Percentiles rank a stretch among this genome's conserved stretches.
phyloP scores from a whole-genome alignment of 92 coral and sea anemone genomes.

The Phenganax subtilis region DNA sequence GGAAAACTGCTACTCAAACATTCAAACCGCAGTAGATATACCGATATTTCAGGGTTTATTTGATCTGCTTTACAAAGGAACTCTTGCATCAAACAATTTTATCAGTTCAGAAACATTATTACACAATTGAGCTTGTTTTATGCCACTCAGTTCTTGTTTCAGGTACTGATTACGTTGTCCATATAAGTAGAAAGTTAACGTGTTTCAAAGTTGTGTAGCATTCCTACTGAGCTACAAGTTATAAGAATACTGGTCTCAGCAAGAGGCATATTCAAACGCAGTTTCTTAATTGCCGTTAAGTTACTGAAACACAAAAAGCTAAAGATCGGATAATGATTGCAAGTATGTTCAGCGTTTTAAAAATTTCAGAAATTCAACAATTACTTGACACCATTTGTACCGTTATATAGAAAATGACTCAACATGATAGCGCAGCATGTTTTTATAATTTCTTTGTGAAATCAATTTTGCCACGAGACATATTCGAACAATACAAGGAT shows the following conservation, averaged over 20 bases:
- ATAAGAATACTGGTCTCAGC: neutral
- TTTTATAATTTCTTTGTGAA: neutral
- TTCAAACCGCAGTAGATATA: too few species aligned
- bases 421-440: conserved; percentile 8
- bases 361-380: neutral
- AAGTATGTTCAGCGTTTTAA: conserved; percentile 5
- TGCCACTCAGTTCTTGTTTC: too few species aligned
- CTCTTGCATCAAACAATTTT: too few species aligned
- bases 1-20: too few species aligned
- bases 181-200: neutral
- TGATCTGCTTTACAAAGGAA: too few species aligned
- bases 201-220: neutral
- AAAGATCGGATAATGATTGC: neutral
- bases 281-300: neutral
- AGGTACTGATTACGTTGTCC: too few species aligned
- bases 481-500: conserved; percentile 5
- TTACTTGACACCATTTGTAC: conserved; percentile 1
- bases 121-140: too few species aligned
- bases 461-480: conserved; percentile 3
- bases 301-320: neutral
- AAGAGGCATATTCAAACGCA: neutral
- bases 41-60: too few species aligned
- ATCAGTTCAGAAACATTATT: too few species aligned
- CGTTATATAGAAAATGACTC: conserved; percentile 4
- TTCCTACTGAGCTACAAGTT: neutral